Evolutionary conservation across 2,113 vertebrate genomes (phyloP).

Genomic region (Amblyopsis rosae): DNA sequence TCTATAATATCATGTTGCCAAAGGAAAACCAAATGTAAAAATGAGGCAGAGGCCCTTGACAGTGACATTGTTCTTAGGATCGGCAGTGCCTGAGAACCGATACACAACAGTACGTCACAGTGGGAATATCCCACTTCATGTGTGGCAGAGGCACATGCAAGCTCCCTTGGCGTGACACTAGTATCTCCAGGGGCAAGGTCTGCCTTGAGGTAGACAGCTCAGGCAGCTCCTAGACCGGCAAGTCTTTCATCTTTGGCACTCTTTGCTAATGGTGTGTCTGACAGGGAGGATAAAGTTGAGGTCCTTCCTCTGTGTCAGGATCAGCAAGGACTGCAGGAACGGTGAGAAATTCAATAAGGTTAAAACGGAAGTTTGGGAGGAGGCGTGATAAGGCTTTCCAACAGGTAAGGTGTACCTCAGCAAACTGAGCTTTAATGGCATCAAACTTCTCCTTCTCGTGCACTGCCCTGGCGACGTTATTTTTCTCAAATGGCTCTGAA

Average conservation of each 20-base stretch:
- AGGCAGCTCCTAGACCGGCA: constrained; percentile 14
- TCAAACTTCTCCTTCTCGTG: constrained; percentile 91
- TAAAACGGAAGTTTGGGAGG: not conserved
- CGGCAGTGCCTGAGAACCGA: constrained; percentile 7
- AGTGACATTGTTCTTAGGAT: not conserved
- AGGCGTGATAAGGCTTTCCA: not conserved
- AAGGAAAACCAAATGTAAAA: constrained; percentile 2
- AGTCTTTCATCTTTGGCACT: constrained; percentile 68
- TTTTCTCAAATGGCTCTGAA: constrained; percentile 94
- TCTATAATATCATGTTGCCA: not conserved
- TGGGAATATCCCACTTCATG: not conserved
- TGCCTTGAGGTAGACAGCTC: constrained; percentile 46
- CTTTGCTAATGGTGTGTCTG: constrained; percentile 64
- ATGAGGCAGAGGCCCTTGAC: constrained; percentile 17
- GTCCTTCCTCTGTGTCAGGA: constrained; percentile 80
- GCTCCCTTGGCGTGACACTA: constrained; percentile 17
- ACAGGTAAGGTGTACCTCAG: constrained; percentile 75
- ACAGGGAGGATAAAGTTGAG: constrained; percentile 86
- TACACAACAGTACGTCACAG: not conserved
- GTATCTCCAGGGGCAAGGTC: constrained; percentile 11
- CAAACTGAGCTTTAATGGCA: constrained; percentile 82
- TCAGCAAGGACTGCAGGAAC: constrained; percentile 80
- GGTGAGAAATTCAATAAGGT: constrained; percentile 27
- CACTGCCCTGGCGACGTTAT: constrained; percentile 95
- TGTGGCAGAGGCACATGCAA: not conserved